These are phyloP conservation scores for Saxidomus purpurata DNA, from an alignment of 1,140 invertebrate genomes.

Conservation along the genomic window DNA sequence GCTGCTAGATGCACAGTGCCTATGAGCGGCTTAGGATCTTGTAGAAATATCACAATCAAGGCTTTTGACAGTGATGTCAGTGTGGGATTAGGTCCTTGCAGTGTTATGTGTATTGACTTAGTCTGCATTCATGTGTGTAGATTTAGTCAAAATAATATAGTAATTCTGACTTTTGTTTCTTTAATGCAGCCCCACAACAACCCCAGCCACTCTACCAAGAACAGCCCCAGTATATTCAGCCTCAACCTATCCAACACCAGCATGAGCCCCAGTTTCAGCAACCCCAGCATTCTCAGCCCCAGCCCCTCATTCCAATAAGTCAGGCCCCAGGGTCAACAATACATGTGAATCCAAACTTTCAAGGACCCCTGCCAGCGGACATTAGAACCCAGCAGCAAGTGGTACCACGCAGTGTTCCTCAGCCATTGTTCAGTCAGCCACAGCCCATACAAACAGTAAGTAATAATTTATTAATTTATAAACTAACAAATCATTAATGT, in stretches of 20 bases:
- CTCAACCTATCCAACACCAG: neutral
- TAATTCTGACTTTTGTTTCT: too few species aligned
- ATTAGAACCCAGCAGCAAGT: neutral
- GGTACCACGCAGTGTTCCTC: neutral
- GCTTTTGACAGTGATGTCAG: too few species aligned
- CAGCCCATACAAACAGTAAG: constrained; percentile 23
- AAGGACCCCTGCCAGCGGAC: neutral
- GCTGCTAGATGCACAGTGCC: too few species aligned
- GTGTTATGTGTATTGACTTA: too few species aligned
- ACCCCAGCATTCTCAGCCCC: neutral
- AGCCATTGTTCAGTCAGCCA: constrained; percentile 27
- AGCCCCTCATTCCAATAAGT: neutral
- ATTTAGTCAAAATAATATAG: too few species aligned
- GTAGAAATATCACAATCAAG: too few species aligned
- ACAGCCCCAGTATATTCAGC: neutral
- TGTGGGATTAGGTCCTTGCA: too few species aligned
- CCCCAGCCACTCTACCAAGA: neutral
- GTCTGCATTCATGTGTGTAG: too few species aligned
- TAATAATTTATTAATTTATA: too few species aligned
- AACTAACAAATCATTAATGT: too few species aligned
- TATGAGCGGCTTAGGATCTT: too few species aligned
- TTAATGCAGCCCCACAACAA: neutral
- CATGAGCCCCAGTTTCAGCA: neutral
- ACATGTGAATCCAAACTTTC: constrained; percentile 31
- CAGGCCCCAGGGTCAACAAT: neutral